Base-by-base conservation (phyloP, 2,888 invertebrate species). In the Rhagonycha lutea region DNA sequence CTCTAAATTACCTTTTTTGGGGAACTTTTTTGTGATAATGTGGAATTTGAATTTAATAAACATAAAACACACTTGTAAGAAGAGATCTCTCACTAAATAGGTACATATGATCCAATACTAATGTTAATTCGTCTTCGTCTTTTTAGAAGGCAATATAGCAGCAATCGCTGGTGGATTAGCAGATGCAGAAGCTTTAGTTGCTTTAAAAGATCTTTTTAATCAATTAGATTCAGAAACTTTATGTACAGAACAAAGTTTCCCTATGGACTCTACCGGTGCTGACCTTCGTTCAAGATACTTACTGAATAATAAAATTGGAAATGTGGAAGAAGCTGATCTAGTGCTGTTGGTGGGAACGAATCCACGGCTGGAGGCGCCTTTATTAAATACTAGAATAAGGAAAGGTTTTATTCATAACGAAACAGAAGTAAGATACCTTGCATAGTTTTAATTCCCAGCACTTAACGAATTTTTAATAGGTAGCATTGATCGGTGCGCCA, bases 351-450 rank as follows among this genome's bases (percentile, higher is more conserved):
- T 99, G 82, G 99, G 99, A 73, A 98, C 98, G 1, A 99, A 99
- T 90, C 96, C 98, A 0, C 92, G 99, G 70, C 97, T 95, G 87
- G 99, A 99, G 89, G 99, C 99, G 61, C 98, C 99, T 0, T 89
- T 99, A 29, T 90, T 99, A 76, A 99, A 99, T 88, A 95, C 99
- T 0, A 92, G 99, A 83, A 92, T 99, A 79, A 93, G 99, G 76
- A 99, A 99, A 88, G 93, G 95, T 76, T 99, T 95, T 89, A 90
- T 99, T n/a, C 97, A 98, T 86, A 96, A 96, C 87, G 98, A 99
- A 86, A 91, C 95, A 14, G 91, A 93, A 78, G 89, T 87, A 78
- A 80, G 14, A 61, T 8, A 5, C 5, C 4, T 14, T 68, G 23
- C 60, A 9, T 28, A n/a, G 24, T 14, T 18, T 69, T 14, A 7